phyloP scores from a whole-genome alignment of 2,113 vertebrate genomes.

The Psittacus erithacus region DNA sequence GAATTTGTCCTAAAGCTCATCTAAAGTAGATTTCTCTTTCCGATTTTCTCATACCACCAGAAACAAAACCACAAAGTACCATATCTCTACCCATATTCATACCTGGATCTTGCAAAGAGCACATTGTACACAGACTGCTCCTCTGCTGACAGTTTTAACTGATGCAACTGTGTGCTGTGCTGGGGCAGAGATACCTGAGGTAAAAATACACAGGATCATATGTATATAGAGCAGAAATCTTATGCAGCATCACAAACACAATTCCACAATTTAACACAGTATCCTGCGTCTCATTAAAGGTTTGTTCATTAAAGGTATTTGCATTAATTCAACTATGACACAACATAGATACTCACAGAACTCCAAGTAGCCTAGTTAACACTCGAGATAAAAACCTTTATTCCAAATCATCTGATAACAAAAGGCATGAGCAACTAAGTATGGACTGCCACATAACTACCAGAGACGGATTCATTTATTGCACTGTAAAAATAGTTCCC shows the following conservation, averaged over 20 bases:
- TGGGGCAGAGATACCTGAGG: conserved; percentile 86
- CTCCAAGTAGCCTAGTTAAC: neutral
- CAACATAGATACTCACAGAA: neutral
- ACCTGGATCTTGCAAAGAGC: conserved; percentile 91
- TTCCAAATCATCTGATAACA: neutral
- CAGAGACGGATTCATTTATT: neutral
- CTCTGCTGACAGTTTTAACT: conserved; percentile 84
- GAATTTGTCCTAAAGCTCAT: neutral
- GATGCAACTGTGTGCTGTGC: conserved; percentile 81
- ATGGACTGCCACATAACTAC: neutral
- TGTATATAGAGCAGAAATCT: neutral
- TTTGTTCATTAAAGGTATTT: neutral
- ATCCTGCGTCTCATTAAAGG: neutral
- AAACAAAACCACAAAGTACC: neutral
- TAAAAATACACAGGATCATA: neutral
- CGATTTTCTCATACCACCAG: neutral
- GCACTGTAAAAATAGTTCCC: neutral
- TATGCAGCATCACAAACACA: neutral
- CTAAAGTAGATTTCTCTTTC: neutral
- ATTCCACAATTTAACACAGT: neutral
- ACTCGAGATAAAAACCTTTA: neutral
- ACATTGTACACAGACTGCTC: conserved; percentile 89
- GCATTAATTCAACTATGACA: neutral
- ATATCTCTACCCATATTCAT: neutral
- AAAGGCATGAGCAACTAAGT: neutral